A percentile compares a stretch with the other conserved stretches of the same genome.
phyloP scores from a whole-genome alignment of 2,888 invertebrate genomes.

The Napeogenes inachia region DNA sequence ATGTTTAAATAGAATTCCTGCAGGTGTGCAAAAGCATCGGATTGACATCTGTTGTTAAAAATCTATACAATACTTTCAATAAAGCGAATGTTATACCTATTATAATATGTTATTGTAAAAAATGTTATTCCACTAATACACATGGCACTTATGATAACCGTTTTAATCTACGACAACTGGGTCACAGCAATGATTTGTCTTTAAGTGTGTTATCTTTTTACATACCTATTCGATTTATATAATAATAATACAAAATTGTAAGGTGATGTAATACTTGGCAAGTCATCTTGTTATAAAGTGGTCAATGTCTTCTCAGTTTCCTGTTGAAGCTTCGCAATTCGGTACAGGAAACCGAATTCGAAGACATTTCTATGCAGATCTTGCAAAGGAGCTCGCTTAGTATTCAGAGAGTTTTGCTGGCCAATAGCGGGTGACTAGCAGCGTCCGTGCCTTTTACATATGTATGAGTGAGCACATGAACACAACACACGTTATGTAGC shows the following conservation, averaged over 20 bases:
- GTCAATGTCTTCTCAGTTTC: conserved; percentile 35
- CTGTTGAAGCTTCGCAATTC: conserved; percentile 37
- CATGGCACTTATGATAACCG: conserved; percentile 57
- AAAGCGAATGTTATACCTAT: background rate
- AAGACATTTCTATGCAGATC: conserved; percentile 64
- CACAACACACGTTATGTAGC: conserved; percentile 56
- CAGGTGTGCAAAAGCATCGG: background rate
- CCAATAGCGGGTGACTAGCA: conserved; percentile 58
- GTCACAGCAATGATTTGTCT: conserved; percentile 57
- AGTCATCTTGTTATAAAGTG: background rate
- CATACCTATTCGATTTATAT: too few species aligned
- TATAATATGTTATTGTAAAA: background rate
- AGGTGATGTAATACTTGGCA: conserved; percentile 5
- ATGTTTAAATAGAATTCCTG: too few species aligned
- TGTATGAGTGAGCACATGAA: conserved; percentile 59
- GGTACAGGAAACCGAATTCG: conserved; percentile 57
- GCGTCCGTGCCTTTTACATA: conserved; percentile 62
- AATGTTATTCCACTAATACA: conserved; percentile 48
- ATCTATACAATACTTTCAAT: background rate
- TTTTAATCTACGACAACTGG: conserved; percentile 59
- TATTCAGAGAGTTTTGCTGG: conserved; percentile 65
- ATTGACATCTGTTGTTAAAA: background rate
- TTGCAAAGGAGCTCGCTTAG: conserved; percentile 57
- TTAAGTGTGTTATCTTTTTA: too few species aligned
- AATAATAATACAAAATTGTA: background rate